Evolutionary conservation across 2,113 vertebrate species (phyloP), one percentile per base, ranked within the genome.

Genomic region (Raja brachyura): DNA sequence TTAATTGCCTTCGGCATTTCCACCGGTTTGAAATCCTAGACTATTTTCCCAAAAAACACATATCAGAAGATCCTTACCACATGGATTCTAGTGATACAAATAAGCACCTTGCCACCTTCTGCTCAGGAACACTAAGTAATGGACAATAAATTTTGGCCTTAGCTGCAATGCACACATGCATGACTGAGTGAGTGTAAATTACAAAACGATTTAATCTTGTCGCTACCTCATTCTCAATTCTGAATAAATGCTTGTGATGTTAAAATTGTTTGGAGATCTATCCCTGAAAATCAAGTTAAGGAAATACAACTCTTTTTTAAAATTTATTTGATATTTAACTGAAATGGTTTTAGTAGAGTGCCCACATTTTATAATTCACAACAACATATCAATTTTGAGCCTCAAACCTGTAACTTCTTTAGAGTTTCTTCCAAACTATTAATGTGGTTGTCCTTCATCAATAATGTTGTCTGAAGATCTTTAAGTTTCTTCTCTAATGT

Each of bases 371-470:
- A 48, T 11, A 85, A 11, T 85, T 85, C 81, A 85, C 22, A 83
- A 13, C 81, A 85, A 11, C 25, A n/a, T 11, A 54, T 86, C 14
- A 0, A 86, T 86, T 31, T 86, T 16, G n/a, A 86, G 79, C 13
- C 28, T n/a, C 90, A 70, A 20, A 92, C 90, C 90, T 92, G 66
- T 9, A 73, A 18, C 11, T 48, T 31, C 70, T 70, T 39, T 31
- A 73, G 3, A 54, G 6, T 20, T 48, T 90, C 66, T 68, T 70
- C 18, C 20, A 90, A 25, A 39, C 9, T 5, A 48, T 92, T 70
- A 73, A 92, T 92, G 33, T 92, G 66, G 68, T 10, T 48, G 90
- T 92, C 68, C 68, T 92, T 90, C 18, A 39, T 92, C 33, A 74
- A 22, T 68, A 92, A 28, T 48, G 11, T 28, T 13, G 20, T 28